Evolutionary conservation across 2,797 vertebrate genomes (phyloP).

Genomic region (Mormyrops attenuatus): DNA sequence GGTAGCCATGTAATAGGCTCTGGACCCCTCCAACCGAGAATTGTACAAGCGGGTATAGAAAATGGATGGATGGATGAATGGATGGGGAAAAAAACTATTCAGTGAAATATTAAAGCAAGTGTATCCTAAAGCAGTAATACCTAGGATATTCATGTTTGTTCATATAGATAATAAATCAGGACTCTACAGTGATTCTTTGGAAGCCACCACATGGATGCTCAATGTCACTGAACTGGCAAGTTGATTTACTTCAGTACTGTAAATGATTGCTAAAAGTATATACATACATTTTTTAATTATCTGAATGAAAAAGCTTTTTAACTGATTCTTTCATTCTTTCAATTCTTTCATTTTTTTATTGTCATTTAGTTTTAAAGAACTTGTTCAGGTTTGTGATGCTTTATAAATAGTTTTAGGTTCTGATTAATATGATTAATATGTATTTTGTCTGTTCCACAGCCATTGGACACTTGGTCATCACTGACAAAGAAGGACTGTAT

Average conservation of each 20-base stretch:
- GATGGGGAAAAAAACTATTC: not conserved
- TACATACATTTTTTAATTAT: not conserved
- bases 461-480: slow-evolving; percentile 75
- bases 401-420: not conserved
- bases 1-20: not conserved
- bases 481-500: slow-evolving; percentile 76
- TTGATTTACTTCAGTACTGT: slow-evolving; percentile 11
- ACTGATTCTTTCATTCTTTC: not conserved
- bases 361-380: not conserved
- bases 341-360: not conserved
- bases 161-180: slow-evolving; percentile 73
- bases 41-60: not conserved
- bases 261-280: not conserved
- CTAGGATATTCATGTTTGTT: slow-evolving; percentile 24
- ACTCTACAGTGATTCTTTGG: slow-evolving; percentile 48
- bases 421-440: not conserved
- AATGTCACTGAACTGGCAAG: slow-evolving; percentile 70
- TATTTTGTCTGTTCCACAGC: slow-evolving; percentile 49
- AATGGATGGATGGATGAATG: not conserved
- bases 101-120: not conserved
- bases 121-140: not conserved
- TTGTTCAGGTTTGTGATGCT: not conserved
- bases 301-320: not conserved
- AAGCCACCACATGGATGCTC: slow-evolving; percentile 51
- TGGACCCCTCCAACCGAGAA: not conserved